These are phyloP conservation scores for Sebastes steindachneri DNA, from an alignment of 2,797 vertebrate genomes.

Conservation along the genomic window DNA sequence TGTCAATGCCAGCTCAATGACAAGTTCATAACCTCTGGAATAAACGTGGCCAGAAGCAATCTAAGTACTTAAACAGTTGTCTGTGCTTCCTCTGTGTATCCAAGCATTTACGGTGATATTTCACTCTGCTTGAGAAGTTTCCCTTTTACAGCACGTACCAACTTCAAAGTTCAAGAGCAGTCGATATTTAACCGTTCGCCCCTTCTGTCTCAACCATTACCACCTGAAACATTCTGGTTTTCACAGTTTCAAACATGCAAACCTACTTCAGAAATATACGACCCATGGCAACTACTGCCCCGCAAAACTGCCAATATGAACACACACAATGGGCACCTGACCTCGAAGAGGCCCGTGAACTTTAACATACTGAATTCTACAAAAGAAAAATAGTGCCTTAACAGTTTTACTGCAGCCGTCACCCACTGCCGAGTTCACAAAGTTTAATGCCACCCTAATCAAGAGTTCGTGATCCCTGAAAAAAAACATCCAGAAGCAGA, in stretches of 20 bases:
- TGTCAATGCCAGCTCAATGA: slow-evolving; percentile 13
- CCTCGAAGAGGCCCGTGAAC: not conserved
- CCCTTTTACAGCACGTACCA: slow-evolving; percentile 16
- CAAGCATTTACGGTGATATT: slow-evolving; percentile 35
- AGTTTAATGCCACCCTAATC: slow-evolving; percentile 44
- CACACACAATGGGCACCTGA: not conserved
- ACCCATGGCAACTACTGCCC: not conserved
- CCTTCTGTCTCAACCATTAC: not conserved
- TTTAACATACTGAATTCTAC: not conserved
- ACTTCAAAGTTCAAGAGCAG: slow-evolving; percentile 42
- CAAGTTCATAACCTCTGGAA: slow-evolving; percentile 45
- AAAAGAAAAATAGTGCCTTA: slow-evolving; percentile 11
- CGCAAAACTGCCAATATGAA: not conserved
- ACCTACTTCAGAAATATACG: not conserved
- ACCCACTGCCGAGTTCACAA: slow-evolving; percentile 25
- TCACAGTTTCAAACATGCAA: not conserved
- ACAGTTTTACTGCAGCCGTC: slow-evolving; percentile 13
- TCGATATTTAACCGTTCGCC: slow-evolving; percentile 26
- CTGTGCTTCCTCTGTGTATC: slow-evolving; percentile 6
- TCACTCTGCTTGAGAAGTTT: slow-evolving; percentile 23
- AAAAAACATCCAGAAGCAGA: slow-evolving; percentile 2
- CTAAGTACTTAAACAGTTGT: slow-evolving; percentile 20
- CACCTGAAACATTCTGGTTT: not conserved
- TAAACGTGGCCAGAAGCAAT: slow-evolving; percentile 26
- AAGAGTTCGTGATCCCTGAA: slow-evolving; percentile 26